Evolutionary conservation across 2,888 invertebrate species (phyloP).

Genomic region (Busseola fusca): DNA sequence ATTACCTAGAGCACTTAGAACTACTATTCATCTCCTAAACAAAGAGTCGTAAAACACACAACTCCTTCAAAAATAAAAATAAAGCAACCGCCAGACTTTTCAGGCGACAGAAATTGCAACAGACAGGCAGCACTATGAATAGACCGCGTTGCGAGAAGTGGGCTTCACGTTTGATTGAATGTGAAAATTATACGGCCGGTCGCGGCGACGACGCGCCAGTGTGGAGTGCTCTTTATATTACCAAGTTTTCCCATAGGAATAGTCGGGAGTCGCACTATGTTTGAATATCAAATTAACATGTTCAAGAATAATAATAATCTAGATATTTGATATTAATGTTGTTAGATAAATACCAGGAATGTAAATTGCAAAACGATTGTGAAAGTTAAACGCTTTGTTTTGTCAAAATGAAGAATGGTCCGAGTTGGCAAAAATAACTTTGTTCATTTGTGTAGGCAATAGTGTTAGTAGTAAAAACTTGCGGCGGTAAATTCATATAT

Average conservation of each 20-base stretch:
- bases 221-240: conserved; percentile 62
- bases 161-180: conserved; percentile 78
- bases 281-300: conserved; percentile 60
- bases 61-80: conserved; percentile 45
- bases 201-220: conserved; percentile 56
- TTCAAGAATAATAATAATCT: conserved; percentile 47
- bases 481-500: conserved; percentile 4
- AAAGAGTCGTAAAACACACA: conserved; percentile 48
- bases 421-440: conserved; percentile 10
- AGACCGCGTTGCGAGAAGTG: conserved; percentile 67
- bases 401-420: conserved; percentile 42
- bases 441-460: conserved; percentile 16
- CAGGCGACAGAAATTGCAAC: conserved; percentile 49
- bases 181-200: conserved; percentile 78
- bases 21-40: conserved; percentile 44
- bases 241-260: conserved; percentile 64
- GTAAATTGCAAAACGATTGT: conserved; percentile 40
- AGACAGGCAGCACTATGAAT: conserved; percentile 70
- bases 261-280: conserved; percentile 52
- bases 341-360: conserved; percentile 36
- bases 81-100: conserved; percentile 43
- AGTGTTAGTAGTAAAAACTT: neutral
- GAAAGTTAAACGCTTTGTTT: conserved; percentile 27
- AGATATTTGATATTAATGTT: conserved; percentile 54
- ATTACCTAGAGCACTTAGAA: conserved; percentile 31